phyloP scores from a whole-genome alignment of 2,113 vertebrate species.

The Mionectes macconnelli region DNA sequence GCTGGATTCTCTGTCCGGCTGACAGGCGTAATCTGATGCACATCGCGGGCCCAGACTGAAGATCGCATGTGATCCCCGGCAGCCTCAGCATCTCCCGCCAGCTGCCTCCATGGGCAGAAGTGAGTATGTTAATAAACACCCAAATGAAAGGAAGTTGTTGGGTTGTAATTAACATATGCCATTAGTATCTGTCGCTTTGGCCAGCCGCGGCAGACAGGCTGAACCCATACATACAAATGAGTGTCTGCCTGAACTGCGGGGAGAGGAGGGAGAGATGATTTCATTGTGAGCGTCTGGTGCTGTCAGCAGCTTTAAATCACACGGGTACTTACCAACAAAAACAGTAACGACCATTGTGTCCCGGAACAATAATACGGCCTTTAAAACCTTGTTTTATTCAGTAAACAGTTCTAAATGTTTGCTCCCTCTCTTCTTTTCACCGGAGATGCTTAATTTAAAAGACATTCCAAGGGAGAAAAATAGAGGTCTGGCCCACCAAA shows the following conservation, averaged over 20 bases:
- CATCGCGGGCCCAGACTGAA: background rate
- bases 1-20: background rate
- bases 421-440: slow-evolving; percentile 1
- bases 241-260: slow-evolving; percentile 74
- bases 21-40: background rate
- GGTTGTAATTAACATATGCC: slow-evolving; percentile 76
- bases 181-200: slow-evolving; percentile 75
- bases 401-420: slow-evolving; percentile 54
- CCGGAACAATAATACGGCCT: slow-evolving; percentile 69
- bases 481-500: background rate
- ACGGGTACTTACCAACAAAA: slow-evolving; percentile 80
- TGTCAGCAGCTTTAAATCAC: slow-evolving; percentile 92
- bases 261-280: slow-evolving; percentile 74
- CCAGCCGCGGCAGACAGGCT: slow-evolving; percentile 78
- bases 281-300: slow-evolving; percentile 83
- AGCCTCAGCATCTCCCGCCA: slow-evolving; percentile 1
- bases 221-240: slow-evolving; percentile 84
- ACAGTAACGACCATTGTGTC: slow-evolving; percentile 79
- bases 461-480: background rate
- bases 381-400: slow-evolving; percentile 67
- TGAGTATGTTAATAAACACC: slow-evolving; percentile 73
- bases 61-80: background rate
- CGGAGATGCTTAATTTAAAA: background rate
- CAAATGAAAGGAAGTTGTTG: slow-evolving; percentile 73
- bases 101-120: slow-evolving; percentile 64